A percentile compares a stretch with the other conserved stretches of the same genome.
phyloP scores from a whole-genome alignment of 2,888 invertebrate species.

The Acleris cristana region DNA sequence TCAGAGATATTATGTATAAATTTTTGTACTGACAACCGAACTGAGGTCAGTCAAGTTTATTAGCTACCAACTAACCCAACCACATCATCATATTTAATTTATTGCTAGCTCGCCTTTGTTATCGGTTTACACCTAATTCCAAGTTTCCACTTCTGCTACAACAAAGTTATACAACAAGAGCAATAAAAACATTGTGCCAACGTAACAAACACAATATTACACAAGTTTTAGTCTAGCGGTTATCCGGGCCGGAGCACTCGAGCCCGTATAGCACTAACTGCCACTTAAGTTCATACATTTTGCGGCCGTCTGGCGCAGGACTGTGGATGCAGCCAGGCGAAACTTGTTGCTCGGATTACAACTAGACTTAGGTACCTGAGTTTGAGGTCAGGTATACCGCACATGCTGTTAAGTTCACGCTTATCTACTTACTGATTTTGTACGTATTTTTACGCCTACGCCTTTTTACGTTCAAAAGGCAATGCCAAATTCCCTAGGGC shows the following conservation, averaged over 20 bases:
- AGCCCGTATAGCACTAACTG: slow-evolving; percentile 26
- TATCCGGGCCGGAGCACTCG: slow-evolving; percentile 23
- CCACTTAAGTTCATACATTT: slow-evolving; percentile 36
- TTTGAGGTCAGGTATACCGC: neutral
- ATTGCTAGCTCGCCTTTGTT: neutral
- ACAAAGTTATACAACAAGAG: slow-evolving; percentile 32
- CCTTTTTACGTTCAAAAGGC: no score
- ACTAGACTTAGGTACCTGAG: slow-evolving; percentile 18
- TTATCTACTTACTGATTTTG: no score
- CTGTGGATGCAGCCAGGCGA: slow-evolving; percentile 23
- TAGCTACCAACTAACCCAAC: no score
- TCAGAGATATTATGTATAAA: no score
- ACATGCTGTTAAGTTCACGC: no score
- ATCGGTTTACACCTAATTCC: slow-evolving; percentile 27
- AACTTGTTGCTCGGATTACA: slow-evolving; percentile 37
- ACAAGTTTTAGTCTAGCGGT: slow-evolving; percentile 30
- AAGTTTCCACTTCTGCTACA: slow-evolving; percentile 16
- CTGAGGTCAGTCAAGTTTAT: no score
- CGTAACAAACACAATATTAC: slow-evolving; percentile 32
- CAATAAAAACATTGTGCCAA: slow-evolving; percentile 30
- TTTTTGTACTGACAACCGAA: no score
- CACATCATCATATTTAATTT: no score
- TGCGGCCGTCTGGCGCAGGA: slow-evolving; percentile 26
- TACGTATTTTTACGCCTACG: no score
- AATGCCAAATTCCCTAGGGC: no score